phyloP scores from a whole-genome alignment of 2,113 vertebrate species.

The Thamnaconus septentrionalis region DNA sequence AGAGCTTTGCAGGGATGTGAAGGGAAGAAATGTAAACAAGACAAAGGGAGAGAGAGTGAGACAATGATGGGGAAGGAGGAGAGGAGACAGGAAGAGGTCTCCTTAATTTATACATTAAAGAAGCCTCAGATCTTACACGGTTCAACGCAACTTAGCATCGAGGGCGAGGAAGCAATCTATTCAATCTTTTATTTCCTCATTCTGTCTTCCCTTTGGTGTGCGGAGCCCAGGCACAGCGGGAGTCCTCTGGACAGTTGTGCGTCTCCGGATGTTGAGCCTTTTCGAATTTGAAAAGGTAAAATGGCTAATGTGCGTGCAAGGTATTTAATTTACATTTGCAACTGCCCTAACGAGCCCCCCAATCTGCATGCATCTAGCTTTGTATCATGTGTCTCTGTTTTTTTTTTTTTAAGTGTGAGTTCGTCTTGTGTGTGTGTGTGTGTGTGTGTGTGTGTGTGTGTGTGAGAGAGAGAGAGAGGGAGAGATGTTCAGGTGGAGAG shows the following conservation, averaged over 20 bases:
- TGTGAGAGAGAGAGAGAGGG: constrained; percentile 3
- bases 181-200: constrained; percentile 58
- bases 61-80: constrained; percentile 40
- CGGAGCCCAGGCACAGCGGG: constrained; percentile 34
- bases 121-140: constrained; percentile 56
- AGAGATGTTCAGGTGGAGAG: constrained; percentile 70
- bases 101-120: constrained; percentile 70
- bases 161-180: constrained; percentile 59
- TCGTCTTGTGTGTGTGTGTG: constrained; percentile 28
- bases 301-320: neutral
- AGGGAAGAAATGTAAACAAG: constrained; percentile 45
- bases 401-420: too few relatives aligned
- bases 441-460: constrained; percentile 23
- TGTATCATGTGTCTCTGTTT: too few relatives aligned
- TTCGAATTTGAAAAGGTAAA: neutral
- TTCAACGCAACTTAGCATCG: constrained; percentile 59
- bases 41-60: constrained; percentile 35
- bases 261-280: constrained; percentile 17
- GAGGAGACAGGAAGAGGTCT: constrained; percentile 46
- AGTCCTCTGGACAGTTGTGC: constrained; percentile 20
- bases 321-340: constrained; percentile 6
- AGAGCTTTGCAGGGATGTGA: constrained; percentile 4
- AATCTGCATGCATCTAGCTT: constrained; percentile 16
- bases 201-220: constrained; percentile 51
- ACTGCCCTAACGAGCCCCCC: neutral